These are phyloP conservation scores for Drosophila arawakana DNA, from an alignment of 1,140 invertebrate species.

Conservation along the genomic window DNA sequence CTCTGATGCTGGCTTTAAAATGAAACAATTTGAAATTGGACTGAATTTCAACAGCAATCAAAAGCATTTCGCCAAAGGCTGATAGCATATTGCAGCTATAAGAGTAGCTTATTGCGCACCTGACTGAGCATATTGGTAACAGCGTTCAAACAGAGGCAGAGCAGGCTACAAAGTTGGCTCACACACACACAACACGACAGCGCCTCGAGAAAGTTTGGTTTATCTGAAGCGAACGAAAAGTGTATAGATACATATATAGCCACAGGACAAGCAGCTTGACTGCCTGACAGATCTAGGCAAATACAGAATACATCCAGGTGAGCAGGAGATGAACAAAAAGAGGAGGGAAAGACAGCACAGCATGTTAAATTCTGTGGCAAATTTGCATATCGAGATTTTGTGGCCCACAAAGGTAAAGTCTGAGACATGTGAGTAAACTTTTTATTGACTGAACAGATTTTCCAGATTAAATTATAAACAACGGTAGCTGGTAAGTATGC, in stretches of 20 bases:
- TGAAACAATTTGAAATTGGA: constrained; percentile 19
- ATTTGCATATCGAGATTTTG: constrained; percentile 11
- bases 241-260: neutral
- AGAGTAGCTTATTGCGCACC: neutral
- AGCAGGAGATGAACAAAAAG: neutral
- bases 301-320: neutral
- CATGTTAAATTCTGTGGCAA: neutral
- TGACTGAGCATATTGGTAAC: neutral
- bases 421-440: constrained; percentile 10
- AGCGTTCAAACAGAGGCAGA: neutral
- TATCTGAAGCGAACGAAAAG: neutral
- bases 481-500: no score
- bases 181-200: neutral
- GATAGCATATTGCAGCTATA: neutral
- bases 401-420: neutral
- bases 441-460: constrained; percentile 13
- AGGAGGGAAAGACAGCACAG: no score
- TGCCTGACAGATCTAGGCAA: constrained; percentile 11
- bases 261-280: neutral
- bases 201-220: constrained; percentile 6
- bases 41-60: constrained; percentile 12
- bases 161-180: neutral
- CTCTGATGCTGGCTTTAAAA: constrained; percentile 20
- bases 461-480: constrained; percentile 22
- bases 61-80: neutral